A percentile compares a stretch with the other conserved stretches of the same genome.
Conservation (phyloP, 2,113 vertebrate species). For the Mus spicilegus region DNA sequence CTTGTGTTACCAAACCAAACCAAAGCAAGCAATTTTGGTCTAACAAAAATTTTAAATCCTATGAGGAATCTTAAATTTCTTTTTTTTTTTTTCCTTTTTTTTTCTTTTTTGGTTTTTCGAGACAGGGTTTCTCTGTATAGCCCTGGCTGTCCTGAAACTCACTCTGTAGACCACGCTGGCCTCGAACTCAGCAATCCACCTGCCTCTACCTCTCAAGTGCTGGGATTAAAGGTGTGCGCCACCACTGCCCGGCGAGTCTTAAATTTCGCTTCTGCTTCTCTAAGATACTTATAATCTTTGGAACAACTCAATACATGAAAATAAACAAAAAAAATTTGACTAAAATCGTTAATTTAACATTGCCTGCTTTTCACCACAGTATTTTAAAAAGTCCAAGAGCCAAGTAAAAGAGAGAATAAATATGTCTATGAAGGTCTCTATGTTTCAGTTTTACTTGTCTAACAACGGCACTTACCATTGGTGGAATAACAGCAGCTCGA, state of each 20-base stretch:
- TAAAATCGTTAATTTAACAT: background rate
- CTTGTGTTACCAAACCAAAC: conserved; percentile 40
- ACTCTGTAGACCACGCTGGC: no score
- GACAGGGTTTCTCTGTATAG: no score
- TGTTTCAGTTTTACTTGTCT: conserved; percentile 43
- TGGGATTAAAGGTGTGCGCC: no score
- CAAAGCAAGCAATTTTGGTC: background rate
- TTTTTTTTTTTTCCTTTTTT: no score
- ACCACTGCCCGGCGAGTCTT: background rate
- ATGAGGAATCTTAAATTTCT: background rate
- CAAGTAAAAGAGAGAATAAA: conserved; percentile 26
- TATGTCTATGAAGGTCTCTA: background rate
- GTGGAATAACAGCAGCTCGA: conserved; percentile 95
- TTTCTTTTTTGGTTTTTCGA: no score
- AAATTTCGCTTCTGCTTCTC: background rate
- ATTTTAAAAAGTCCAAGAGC: conserved; percentile 7
- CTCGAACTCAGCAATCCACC: no score
- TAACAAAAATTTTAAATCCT: conserved; percentile 42
- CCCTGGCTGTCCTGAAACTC: no score
- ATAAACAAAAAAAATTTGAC: background rate
- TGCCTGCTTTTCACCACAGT: background rate
- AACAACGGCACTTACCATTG: conserved; percentile 91
- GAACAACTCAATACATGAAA: background rate
- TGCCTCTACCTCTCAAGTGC: no score
- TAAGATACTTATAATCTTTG: background rate